A percentile compares a stretch with the other conserved stretches of the same genome.
phyloP scores from a whole-genome alignment of 1,140 invertebrate genomes.

The Saccostrea glomerata region DNA sequence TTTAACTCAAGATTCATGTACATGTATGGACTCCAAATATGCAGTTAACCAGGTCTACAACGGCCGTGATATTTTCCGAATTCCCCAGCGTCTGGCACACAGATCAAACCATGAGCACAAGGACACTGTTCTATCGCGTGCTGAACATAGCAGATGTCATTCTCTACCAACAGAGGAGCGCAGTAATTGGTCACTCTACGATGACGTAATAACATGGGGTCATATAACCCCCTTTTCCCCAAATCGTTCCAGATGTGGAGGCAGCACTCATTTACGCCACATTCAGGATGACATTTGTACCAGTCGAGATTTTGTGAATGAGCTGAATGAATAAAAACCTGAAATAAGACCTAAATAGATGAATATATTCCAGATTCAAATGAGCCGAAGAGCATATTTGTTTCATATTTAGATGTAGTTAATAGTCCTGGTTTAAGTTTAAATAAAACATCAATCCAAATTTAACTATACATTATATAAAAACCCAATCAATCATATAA shows the following conservation, averaged over 20 bases:
- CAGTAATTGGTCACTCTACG: conserved; percentile 1
- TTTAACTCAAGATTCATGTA: not conserved
- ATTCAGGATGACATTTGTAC: conserved; percentile 28
- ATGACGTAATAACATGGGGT: not conserved
- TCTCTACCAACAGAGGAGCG: conserved; percentile 3
- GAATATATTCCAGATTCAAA: too few species aligned
- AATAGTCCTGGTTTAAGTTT: too few species aligned
- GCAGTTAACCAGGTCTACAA: not conserved
- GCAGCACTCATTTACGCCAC: not conserved
- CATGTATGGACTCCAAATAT: not conserved
- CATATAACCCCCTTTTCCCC: not conserved
- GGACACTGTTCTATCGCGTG: not conserved
- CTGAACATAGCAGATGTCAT: conserved; percentile 6
- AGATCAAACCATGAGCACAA: not conserved
- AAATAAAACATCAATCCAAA: too few species aligned
- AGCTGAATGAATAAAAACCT: not conserved
- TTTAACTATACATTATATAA: too few species aligned
- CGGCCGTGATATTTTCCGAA: not conserved
- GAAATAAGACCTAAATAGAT: not conserved
- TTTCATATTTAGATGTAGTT: too few species aligned
- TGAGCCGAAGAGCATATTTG: too few species aligned
- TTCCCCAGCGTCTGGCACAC: conserved; percentile 9
- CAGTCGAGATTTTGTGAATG: conserved; percentile 10
- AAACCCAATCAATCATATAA: too few species aligned
- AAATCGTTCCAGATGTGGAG: not conserved